phyloP scores from a whole-genome alignment of 23 tunicate species.

The Phallusia fumigata region DNA sequence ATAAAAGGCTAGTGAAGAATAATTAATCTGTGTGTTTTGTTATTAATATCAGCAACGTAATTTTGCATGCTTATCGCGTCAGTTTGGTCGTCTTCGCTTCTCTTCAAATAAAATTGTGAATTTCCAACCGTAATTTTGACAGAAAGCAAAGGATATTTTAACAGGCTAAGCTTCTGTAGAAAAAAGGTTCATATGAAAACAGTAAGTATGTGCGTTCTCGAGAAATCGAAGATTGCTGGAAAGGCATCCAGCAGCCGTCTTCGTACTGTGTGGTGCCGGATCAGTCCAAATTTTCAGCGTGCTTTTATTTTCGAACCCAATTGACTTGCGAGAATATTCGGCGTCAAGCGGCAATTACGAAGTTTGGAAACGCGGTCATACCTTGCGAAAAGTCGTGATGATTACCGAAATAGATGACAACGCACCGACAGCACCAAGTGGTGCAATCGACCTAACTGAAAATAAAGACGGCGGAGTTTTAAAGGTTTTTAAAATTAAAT shows the following conservation, averaged over 20 bases:
- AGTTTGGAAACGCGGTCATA: too few species aligned
- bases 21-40: neutral
- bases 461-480: neutral
- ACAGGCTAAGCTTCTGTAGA: too few species aligned
- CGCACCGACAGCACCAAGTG: neutral
- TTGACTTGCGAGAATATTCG: too few species aligned
- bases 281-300: too few species aligned
- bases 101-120: conserved; percentile 10
- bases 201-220: too few species aligned
- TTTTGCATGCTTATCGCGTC: neutral
- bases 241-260: too few species aligned
- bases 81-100: neutral
- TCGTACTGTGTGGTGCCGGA: too few species aligned
- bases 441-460: neutral
- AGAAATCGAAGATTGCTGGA: too few species aligned
- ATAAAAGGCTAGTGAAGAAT: neutral
- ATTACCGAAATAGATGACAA: conserved; percentile 1
- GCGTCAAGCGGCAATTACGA: too few species aligned
- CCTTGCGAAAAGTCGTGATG: neutral
- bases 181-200: too few species aligned
- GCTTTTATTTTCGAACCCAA: too few species aligned
- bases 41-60: neutral
- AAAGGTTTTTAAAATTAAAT: neutral
- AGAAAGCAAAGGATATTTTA: too few species aligned
- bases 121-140: neutral